Evolutionary conservation across 1,140 invertebrate genomes (phyloP).

Genomic region (Hypothenemus hampei): DNA sequence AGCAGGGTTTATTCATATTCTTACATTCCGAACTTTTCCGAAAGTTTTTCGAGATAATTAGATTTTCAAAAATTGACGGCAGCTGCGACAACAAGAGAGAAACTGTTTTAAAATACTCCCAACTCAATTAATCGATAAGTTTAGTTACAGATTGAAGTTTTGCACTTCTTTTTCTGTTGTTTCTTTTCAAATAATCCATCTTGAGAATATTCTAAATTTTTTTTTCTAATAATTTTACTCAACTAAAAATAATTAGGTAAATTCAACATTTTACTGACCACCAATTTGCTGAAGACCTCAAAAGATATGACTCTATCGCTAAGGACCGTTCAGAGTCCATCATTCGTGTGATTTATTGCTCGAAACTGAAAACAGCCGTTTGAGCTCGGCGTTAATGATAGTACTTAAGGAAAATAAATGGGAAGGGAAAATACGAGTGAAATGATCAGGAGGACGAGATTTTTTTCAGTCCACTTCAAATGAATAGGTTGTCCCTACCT

Average conservation of each 20-base stretch:
- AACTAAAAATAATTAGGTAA: not conserved
- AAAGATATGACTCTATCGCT: constrained; percentile 1
- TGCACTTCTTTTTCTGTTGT: too few species aligned
- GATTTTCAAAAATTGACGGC: too few species aligned
- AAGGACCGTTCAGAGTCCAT: constrained; percentile 3
- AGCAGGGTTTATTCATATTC: not conserved
- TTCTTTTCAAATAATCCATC: too few species aligned
- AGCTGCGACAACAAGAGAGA: too few species aligned
- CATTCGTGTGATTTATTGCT: constrained; percentile 7
- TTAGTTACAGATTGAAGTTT: too few species aligned
- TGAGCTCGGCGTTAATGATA: constrained; percentile 9
- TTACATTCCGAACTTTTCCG: too few species aligned
- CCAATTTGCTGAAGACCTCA: not conserved
- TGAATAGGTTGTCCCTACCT: not conserved
- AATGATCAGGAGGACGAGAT: constrained; percentile 6
- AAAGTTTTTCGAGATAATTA: too few species aligned
- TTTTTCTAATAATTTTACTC: not conserved
- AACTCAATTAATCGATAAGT: too few species aligned
- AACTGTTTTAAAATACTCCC: too few species aligned
- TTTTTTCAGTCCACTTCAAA: constrained; percentile 3
- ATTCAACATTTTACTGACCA: not conserved
- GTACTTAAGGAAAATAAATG: constrained; percentile 7
- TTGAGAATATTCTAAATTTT: too few species aligned
- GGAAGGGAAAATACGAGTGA: constrained; percentile 9
- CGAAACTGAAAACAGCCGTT: constrained; percentile 9